These are phyloP conservation scores for Megaceryle maxima DNA, from an alignment of 2,113 vertebrate species.

Conservation along the genomic window DNA sequence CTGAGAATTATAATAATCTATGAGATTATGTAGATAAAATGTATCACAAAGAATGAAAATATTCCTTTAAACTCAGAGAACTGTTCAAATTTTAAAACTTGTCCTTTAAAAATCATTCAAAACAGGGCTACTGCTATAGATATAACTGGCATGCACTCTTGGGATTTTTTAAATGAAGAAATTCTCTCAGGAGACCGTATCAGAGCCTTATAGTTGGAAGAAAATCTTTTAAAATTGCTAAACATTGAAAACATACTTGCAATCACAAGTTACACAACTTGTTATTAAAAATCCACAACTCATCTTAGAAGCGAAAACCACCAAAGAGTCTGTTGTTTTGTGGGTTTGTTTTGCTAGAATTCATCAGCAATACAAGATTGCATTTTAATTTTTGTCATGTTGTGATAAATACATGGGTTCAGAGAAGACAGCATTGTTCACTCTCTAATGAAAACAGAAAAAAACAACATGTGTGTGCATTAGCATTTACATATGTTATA, in stretches of 20 bases:
- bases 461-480: neutral
- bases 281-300: neutral
- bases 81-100: neutral
- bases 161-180: neutral
- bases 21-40: neutral
- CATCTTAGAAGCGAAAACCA: neutral
- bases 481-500: neutral
- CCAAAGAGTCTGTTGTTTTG: neutral
- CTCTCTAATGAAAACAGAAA: neutral
- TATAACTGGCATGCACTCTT: neutral
- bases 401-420: neutral
- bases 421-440: neutral
- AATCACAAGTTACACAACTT: neutral
- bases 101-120: neutral
- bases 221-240: neutral
- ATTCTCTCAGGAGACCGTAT: neutral
- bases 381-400: neutral
- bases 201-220: neutral
- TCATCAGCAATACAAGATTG: neutral
- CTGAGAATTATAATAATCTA: neutral
- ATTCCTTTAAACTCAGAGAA: neutral
- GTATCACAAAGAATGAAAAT: neutral
- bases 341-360: neutral
- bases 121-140: neutral
- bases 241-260: neutral